Base-by-base conservation (phyloP, 2,888 invertebrate genomes). In the Rhogogaster chlorosoma region DNA sequence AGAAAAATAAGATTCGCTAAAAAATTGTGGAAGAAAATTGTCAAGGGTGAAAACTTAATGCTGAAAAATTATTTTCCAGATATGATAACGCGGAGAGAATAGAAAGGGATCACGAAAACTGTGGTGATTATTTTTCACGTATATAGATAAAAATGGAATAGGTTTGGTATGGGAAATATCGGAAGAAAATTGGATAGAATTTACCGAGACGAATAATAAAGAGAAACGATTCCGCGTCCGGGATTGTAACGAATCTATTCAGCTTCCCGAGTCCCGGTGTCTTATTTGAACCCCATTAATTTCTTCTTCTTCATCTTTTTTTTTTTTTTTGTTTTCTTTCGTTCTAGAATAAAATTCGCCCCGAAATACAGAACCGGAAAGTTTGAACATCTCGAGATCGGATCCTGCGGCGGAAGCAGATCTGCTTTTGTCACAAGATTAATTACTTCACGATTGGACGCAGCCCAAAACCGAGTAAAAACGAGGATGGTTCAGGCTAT, bases 361-460 rank as follows among this genome's bases (percentile, higher is more conserved):
- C 26, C 29, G 12, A 22, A 32, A 67, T 67, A 26, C 10, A 67
- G 32, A 67, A 53, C 53, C 53, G 53, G n/a, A n/a, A 53, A 53
- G 53, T 53, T 53, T 53, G n/a, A 53, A 53, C 53, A 7, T 53
- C 53, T n/a, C 26, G 61, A 61, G 4, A 26, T 3, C 22, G 36
- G 15, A 10, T 9, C 36, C 70, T 29, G n/a, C 38, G 42, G 42
- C 3, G 26, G 7, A 9, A 26, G 5, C 18, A 42, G 42, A 78
- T 49, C 73, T 87, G 88, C 86, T 88, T 86, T 88, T 88, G 88
- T 87, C 87, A 86, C 84, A 87, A 88, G 88, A 88, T 88, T 88
- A 88, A 88, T 88, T 88, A 87, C 87, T 85, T 86, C 84, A 83
- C 87, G 87, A 88, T 88, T 88, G 87, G 87, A 88, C 57, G 80